A percentile compares a stretch with the other conserved stretches of the same genome.
Evolutionary conservation across 2,113 vertebrate species (phyloP).

Genomic region (Chamaetylas fuelleborni): DNA sequence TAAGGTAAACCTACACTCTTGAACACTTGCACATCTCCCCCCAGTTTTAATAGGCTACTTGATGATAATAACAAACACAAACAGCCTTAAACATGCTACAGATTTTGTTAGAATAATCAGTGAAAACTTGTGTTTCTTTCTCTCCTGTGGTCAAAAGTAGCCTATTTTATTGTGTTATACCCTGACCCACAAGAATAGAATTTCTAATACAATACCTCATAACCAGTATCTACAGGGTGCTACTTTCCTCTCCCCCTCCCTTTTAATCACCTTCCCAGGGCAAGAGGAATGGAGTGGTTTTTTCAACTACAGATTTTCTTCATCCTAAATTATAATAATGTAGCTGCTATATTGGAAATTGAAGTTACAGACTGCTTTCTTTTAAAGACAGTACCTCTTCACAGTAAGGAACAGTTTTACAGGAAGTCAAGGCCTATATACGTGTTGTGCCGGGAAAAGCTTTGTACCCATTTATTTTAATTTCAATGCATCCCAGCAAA

Average conservation of each 20-base stretch:
- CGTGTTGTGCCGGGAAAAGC: not conserved
- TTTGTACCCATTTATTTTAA: not conserved
- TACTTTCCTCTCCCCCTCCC: not conserved
- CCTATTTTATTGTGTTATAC: not conserved
- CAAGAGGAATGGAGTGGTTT: not conserved
- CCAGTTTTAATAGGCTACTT: not conserved
- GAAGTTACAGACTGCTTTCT: not conserved
- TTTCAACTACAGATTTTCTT: not conserved
- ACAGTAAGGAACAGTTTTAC: not conserved
- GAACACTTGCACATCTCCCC: not conserved
- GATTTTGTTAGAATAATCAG: conserved; percentile 4
- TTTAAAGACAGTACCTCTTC: not conserved
- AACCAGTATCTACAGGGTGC: not conserved
- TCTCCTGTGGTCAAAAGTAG: not conserved
- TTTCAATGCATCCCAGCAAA: not conserved
- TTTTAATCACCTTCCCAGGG: not conserved
- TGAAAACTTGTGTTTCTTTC: not conserved
- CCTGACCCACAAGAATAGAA: not conserved
- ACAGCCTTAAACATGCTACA: not conserved
- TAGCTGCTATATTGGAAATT: not conserved
- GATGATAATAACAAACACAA: not conserved
- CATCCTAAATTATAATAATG: not conserved
- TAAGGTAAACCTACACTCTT: not conserved
- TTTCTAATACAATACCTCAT: not conserved
- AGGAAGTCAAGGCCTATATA: not conserved